Base-by-base conservation (phyloP, 2,113 vertebrate species). In the Tiliqua scincoides region DNA sequence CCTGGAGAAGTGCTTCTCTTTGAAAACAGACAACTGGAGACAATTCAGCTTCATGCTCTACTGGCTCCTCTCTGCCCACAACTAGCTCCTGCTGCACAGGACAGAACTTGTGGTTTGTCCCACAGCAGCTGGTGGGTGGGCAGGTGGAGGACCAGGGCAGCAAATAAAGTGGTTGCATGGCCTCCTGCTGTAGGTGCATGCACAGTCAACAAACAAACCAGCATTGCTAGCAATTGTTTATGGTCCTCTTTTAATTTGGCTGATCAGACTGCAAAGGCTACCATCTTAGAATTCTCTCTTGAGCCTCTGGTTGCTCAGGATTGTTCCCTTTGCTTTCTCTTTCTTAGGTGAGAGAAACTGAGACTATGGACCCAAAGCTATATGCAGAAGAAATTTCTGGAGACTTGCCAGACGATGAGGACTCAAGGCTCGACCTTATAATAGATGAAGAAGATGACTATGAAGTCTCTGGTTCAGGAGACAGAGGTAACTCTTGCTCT, bases 381-480 rank as follows among this genome's bases (percentile, higher is more conserved):
- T 91, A 96, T 21, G 57, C 89, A 48, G 90, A 91, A 65, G 91
- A 93, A 52, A 77, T 72, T 54, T 93, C 93, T 21, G 96, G 96
- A 72, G 96, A 92, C 48, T 88, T 97, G 35, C 96, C 96, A 15
- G 96, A 97, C 0, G 96, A 97, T 0, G 96, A 97, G 67, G 95
- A 96, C 0, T 87, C 96, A 0, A 90, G 92, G 32, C 92, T 95
- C 79, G 91, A 88, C 54, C 78, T 93, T 11, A 61, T 75, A 37
- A 67, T 88, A 32, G 93, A 96, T 17, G 91, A 54, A 0, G 61
- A 91, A 0, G 93, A 97, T n/a, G 91, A 92, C 62, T 94, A 96
- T 8, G 96, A 96, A 35, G 25, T 93, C 8, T 99, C 98, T 1
- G 98, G 98, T 4, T 99, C 98, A 84, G 98, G 98, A 88, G 96